Evolutionary conservation across 2,113 vertebrate genomes (phyloP), one percentile per base, ranked within the genome.

Genomic region (Grammomys surdaster): DNA sequence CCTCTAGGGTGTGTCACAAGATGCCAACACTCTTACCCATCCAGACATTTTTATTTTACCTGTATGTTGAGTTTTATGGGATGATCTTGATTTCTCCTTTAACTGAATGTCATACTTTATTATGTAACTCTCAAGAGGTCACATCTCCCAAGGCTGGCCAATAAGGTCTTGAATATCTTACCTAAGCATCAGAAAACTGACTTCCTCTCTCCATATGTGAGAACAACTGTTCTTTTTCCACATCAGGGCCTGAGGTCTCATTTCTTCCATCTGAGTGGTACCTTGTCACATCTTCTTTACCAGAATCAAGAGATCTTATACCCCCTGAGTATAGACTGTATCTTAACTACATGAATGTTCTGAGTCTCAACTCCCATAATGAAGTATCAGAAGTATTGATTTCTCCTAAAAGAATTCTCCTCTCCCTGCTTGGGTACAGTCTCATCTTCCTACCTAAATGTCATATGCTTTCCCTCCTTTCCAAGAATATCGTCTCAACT

Each of bases 321-420:
- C 10, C 43, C n/a, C 16, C 70, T 12, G 26, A 63, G 84, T 17
- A 24, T 11, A 26, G 70, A 22, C 1, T 48, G 28, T 16, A 11
- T 17, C 77, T 86, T 56, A 20, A 46, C 54, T 40, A 1, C 1
- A 0, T 3, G 51, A 40, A 82, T 9, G 4, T 65, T 36, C 87
- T 56, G 76, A 26, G n/a, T 36, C 48, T 36, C 48, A 9, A 0
- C 46, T 2, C 43, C 28, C 58, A 70, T 36, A 1, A 46, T 31
- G 24, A n/a, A 8, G 8, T 3, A 22, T 10, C 46, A 3, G 22
- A 33, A n/a, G 6, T 26, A 20, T 43, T 73, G 14, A 0, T 1
- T 72, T 40, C 24, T 24, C 40, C 19, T 70, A 22, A 51, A n/a
- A 51, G 22, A 58, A 22, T 46, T 48, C 63, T 33, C 46, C 69